Conservation (phyloP, 2,113 vertebrate genomes). For the Rhynchopsitta pachyrhyncha region DNA sequence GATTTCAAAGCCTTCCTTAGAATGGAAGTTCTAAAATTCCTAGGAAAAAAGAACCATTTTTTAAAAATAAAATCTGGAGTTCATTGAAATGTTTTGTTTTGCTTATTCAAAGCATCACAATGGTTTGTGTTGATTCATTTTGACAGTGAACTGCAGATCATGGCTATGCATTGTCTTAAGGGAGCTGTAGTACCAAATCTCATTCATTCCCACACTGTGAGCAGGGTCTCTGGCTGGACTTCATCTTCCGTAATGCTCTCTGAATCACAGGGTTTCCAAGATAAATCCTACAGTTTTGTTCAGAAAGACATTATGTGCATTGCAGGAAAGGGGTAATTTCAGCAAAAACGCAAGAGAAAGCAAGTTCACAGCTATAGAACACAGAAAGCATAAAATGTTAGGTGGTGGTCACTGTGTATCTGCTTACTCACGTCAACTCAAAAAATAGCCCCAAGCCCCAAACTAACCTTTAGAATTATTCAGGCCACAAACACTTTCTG, state of each 20-base stretch:
- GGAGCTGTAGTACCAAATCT: conserved; percentile 19
- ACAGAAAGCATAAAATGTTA: not conserved
- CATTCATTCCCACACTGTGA: conserved; percentile 33
- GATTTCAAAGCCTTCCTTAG: not conserved
- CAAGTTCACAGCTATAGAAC: not conserved
- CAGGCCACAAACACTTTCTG: not conserved
- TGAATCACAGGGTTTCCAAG: not conserved
- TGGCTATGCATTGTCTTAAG: not conserved
- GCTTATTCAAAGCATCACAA: conserved; percentile 29
- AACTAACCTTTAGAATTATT: not conserved
- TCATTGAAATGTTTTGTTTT: conserved; percentile 4
- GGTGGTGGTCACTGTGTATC: not conserved
- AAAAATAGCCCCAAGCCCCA: rapidly evolving
- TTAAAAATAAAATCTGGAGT: not conserved
- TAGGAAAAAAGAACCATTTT: not conserved
- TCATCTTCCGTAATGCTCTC: not conserved
- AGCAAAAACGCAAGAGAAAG: not conserved
- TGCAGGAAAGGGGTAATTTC: not conserved
- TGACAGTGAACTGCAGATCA: conserved; percentile 9
- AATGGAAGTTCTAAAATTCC: not conserved
- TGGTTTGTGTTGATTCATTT: conserved; percentile 40
- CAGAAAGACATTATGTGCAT: not conserved
- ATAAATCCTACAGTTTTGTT: not conserved
- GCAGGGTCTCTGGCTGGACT: conserved; percentile 6
- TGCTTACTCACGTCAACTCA: not conserved